These are phyloP conservation scores for Hipposideros larvatus DNA, from an alignment of 2,797 vertebrate genomes.

Conservation along the genomic window DNA sequence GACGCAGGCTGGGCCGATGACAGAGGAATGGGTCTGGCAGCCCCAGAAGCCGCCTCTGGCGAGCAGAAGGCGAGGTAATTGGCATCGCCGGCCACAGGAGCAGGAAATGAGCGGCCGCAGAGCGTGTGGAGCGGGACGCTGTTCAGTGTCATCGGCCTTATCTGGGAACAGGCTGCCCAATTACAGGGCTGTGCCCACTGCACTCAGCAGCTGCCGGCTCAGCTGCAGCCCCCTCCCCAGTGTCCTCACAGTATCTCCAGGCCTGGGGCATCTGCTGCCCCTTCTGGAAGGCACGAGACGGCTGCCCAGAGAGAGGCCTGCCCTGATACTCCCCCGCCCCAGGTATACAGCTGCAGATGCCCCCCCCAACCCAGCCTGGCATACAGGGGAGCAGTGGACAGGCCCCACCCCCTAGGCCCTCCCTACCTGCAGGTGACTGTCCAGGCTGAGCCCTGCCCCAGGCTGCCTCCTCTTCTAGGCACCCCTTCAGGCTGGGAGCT, in stretches of 20 bases:
- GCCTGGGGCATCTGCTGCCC: slow-evolving; percentile 38
- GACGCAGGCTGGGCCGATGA: slow-evolving; percentile 56
- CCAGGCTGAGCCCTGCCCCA: not conserved
- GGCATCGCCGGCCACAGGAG: slow-evolving; percentile 59
- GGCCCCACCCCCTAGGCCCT: not conserved
- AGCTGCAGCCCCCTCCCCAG: not conserved
- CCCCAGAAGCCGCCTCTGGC: slow-evolving; percentile 68
- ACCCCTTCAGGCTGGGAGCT: not conserved
- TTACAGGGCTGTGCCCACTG: slow-evolving; percentile 64
- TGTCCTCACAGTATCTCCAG: slow-evolving; percentile 27
- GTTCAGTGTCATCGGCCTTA: slow-evolving; percentile 77
- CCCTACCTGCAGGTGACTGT: not conserved
- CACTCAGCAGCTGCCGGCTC: slow-evolving; percentile 47
- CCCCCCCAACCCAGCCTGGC: not conserved
- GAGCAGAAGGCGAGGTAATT: slow-evolving; percentile 80
- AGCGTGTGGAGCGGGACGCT: slow-evolving; percentile 64
- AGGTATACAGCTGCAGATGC: not conserved
- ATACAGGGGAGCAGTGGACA: not conserved
- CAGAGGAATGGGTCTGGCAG: slow-evolving; percentile 64
- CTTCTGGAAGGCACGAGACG: not conserved
- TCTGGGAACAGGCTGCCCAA: slow-evolving; percentile 81
- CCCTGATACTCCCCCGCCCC: not conserved
- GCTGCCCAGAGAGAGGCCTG: not conserved
- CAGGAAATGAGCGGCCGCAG: slow-evolving; percentile 77
- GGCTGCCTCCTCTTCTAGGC: not conserved